These are phyloP conservation scores for Brenthis daphne DNA, from an alignment of 2,888 invertebrate species.

Conservation along the genomic window DNA sequence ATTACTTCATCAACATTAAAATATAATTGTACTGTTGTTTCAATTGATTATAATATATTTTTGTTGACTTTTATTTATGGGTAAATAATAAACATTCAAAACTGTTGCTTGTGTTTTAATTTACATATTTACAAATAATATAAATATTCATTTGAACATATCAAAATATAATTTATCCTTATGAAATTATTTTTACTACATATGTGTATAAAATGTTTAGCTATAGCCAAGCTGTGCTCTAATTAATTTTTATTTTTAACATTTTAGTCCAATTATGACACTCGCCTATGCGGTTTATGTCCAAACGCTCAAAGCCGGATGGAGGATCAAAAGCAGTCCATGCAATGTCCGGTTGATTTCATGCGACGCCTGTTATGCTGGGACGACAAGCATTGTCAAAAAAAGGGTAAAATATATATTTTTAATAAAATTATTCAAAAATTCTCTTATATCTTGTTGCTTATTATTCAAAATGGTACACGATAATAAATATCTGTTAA, in stretches of 20 bases:
- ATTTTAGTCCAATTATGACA: conserved; percentile 80
- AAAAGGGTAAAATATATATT: conserved; percentile 48
- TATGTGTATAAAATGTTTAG: no score
- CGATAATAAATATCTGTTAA: not conserved
- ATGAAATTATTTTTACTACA: no score
- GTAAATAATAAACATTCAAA: not conserved
- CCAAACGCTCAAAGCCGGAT: conserved; percentile 64
- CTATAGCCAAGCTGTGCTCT: no score
- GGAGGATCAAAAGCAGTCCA: conserved; percentile 55
- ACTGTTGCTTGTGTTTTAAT: no score
- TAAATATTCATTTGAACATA: no score
- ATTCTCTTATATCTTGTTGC: not conserved
- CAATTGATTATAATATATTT: no score
- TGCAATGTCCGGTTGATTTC: conserved; percentile 68
- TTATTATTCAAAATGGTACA: no score
- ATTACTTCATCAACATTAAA: not conserved
- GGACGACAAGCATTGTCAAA: conserved; percentile 90
- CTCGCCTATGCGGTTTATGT: conserved; percentile 69
- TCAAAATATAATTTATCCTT: no score
- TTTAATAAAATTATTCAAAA: conserved; percentile 45
- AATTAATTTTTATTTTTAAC: not conserved
- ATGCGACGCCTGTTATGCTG: conserved; percentile 86
- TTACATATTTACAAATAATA: no score
- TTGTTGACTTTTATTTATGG: not conserved
- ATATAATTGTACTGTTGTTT: no score